Base-by-base conservation (phyloP, 2,888 invertebrate genomes). In the Diarsia mendica region DNA sequence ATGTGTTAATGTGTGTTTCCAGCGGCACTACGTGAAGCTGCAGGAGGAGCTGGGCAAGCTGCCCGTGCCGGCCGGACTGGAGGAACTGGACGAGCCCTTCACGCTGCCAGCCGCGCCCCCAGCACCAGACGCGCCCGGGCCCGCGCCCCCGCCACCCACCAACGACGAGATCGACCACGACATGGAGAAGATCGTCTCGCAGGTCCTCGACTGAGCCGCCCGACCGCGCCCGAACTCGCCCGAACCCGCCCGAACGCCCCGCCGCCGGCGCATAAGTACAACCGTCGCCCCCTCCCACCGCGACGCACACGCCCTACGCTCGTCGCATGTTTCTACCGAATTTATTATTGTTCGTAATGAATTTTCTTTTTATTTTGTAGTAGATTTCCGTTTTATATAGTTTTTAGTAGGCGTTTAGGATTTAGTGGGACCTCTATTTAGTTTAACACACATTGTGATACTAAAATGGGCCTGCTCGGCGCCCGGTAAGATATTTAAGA, bases 21-120 rank as follows among this genome's bases (percentile, higher is more conserved):
- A 98, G 97, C 97, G 98, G 75, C 98, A 98, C 93, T 98, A 98
- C 93, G 97, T 97, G 86, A 98, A 98, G 91, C 96, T 99, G 83
- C 98, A 98, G 89, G 99, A 99, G 93, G 99, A 99, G 95, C 96
- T 99, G 87, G 97, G 97, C 82, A 98, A 98, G 95, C 96, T 99
- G 92, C 97, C 98, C 89, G 97, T 98, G 51, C 99, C 99, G 10
- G 96, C 97, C 64, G 98, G 98, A 20, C 94, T 98, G 67, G 98
- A 98, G 92, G 98, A 98, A 89, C 93, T 98, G 88, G 97, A 97
- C 89, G 97, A 97, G 90, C 97, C 97, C 23, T 95, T 96, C 94
- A 90, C 89, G 91, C 91, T 95, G 90, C 96, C 95, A 20, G 71
- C 71, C 71, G 71, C 71, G 39, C 67, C 67, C 3, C 9, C 60